phyloP scores from a whole-genome alignment of 2,888 invertebrate species.

The Acanthosepion pharaonis region DNA sequence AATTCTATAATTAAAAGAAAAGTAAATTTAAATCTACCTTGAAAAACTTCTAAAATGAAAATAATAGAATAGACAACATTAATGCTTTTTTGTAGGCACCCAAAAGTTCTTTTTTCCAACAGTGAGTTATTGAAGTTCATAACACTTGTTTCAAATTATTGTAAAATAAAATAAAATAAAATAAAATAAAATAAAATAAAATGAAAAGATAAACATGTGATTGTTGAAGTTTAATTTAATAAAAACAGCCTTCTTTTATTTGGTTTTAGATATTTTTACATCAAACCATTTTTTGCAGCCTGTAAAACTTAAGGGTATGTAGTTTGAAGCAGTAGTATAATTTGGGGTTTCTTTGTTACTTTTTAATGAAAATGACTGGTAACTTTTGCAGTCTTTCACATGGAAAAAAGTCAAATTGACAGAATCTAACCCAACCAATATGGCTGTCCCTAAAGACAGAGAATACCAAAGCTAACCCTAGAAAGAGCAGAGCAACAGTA shows the following conservation, averaged over 20 bases:
- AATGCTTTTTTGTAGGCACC: background rate
- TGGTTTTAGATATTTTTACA: background rate
- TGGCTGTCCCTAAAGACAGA: background rate
- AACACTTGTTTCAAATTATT: background rate
- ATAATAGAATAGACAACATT: no score
- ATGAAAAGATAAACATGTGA: background rate
- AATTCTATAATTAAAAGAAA: no score
- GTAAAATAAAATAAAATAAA: background rate
- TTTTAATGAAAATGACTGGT: background rate
- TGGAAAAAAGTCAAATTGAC: background rate
- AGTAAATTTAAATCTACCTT: no score
- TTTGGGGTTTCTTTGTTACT: background rate
- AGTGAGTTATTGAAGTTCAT: background rate
- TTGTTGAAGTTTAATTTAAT: background rate
- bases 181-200: background rate
- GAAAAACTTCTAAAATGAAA: no score
- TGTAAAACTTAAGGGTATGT: background rate
- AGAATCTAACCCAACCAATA: background rate
- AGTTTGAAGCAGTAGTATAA: background rate
- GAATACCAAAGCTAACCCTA: background rate
- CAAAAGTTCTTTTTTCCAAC: background rate
- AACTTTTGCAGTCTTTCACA: background rate
- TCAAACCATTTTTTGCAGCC: background rate
- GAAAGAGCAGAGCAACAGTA: background rate
- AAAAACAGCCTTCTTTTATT: slow-evolving; percentile 7